phyloP scores from a whole-genome alignment of 2,113 vertebrate genomes.

The Ariopsis seemanni region DNA sequence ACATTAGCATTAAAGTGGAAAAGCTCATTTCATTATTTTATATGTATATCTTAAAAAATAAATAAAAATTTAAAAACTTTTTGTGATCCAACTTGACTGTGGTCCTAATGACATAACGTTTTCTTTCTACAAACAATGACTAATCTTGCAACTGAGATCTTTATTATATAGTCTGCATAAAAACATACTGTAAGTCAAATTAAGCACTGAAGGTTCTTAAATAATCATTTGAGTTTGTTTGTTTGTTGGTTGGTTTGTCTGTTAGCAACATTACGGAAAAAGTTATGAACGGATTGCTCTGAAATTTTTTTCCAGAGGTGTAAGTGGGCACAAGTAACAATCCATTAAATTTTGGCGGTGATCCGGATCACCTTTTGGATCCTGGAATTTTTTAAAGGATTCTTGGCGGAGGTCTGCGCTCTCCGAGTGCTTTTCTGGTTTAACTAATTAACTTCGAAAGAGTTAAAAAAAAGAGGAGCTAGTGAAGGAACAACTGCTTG shows the following conservation, averaged over 20 bases:
- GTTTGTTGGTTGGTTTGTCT: too few relatives aligned
- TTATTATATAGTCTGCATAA: constrained; percentile 60
- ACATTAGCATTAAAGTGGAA: constrained; percentile 12
- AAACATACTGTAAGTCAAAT: constrained; percentile 61
- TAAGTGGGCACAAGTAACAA: too few relatives aligned
- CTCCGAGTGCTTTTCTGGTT: too few relatives aligned
- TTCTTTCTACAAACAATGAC: background rate
- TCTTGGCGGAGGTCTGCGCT: too few relatives aligned
- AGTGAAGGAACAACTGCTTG: background rate
- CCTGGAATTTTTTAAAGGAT: too few relatives aligned
- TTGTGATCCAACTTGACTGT: background rate
- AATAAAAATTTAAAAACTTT: background rate
- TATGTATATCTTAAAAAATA: background rate
- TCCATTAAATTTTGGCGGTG: too few relatives aligned
- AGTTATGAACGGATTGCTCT: too few relatives aligned
- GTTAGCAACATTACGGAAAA: too few relatives aligned
- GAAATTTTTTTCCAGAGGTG: too few relatives aligned
- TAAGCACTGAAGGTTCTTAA: constrained; percentile 63
- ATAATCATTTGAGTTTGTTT: too few relatives aligned
- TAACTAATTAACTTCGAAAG: background rate
- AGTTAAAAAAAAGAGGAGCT: background rate
- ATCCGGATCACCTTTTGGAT: too few relatives aligned
- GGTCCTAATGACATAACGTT: background rate
- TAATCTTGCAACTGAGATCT: constrained; percentile 28
- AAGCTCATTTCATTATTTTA: background rate